Percentiles rank a stretch among this genome's conserved stretches.
These are phyloP conservation scores for Thymelicus acteon DNA, from an alignment of 2,888 invertebrate genomes.

Conservation along the genomic window DNA sequence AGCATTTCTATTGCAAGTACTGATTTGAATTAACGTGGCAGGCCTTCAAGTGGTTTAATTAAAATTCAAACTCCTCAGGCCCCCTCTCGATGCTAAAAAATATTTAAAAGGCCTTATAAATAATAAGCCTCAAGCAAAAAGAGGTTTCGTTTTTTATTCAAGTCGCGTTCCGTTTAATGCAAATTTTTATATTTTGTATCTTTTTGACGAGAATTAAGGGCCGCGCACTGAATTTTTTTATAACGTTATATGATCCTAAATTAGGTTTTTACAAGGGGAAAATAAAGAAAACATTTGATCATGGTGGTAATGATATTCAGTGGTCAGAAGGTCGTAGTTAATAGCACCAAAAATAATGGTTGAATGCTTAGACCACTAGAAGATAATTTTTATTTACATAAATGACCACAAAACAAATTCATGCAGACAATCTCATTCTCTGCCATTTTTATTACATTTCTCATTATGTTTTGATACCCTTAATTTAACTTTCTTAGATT, in stretches of 20 bases:
- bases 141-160: slow-evolving; percentile 22
- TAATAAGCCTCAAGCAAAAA: slow-evolving; percentile 27
- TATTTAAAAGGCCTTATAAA: slow-evolving; percentile 24
- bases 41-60: slow-evolving; percentile 67
- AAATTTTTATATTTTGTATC: slow-evolving; percentile 9
- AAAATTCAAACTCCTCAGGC: slow-evolving; percentile 59
- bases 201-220: background rate
- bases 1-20: slow-evolving; percentile 47
- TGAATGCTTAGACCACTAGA: too few species aligned
- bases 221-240: slow-evolving; percentile 4
- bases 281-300: too few species aligned
- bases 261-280: background rate
- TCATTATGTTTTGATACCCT: too few species aligned
- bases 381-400: too few species aligned
- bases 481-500: too few species aligned
- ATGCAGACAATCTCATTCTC: too few species aligned
- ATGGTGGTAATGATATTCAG: too few species aligned
- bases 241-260: background rate
- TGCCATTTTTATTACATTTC: too few species aligned
- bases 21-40: slow-evolving; percentile 50
- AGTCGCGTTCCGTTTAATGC: slow-evolving; percentile 4
- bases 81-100: slow-evolving; percentile 33
- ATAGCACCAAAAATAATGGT: too few species aligned
- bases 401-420: too few species aligned
- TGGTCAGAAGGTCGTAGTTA: too few species aligned